A percentile compares a stretch with the other conserved stretches of the same genome.
Conservation (phyloP, 2,888 invertebrate species). For the Octodonta nipae region DNA sequence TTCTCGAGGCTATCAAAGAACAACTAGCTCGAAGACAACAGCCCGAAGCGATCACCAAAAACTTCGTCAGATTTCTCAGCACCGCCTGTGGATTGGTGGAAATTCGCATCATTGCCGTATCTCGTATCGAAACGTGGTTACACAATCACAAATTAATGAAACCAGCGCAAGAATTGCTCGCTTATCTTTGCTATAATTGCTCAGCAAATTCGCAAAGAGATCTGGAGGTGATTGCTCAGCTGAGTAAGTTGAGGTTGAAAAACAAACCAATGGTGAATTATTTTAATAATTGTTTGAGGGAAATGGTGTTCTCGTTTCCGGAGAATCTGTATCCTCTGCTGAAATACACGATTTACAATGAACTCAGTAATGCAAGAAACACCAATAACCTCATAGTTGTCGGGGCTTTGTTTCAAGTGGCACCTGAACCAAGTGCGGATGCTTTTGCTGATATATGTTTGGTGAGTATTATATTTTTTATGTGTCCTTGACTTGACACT, state of each 20-base stretch:
- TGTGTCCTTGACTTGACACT: no score
- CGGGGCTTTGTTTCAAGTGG: constrained; percentile 73
- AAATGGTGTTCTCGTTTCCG: constrained; percentile 73
- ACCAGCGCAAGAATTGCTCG: constrained; percentile 80
- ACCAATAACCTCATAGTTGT: constrained; percentile 91
- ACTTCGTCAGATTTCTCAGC: constrained; percentile 73
- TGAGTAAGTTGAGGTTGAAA: constrained; percentile 84
- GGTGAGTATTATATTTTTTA: constrained; percentile 30
- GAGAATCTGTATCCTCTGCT: constrained; percentile 74
- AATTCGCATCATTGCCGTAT: constrained; percentile 64
- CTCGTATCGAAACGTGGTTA: constrained; percentile 82
- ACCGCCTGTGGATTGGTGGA: constrained; percentile 78
- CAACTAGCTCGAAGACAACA: constrained; percentile 74
- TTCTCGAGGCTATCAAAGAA: constrained; percentile 77
- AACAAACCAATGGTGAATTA: constrained; percentile 84
- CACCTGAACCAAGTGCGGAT: constrained; percentile 68
- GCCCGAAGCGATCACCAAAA: constrained; percentile 75
- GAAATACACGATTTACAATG: constrained; percentile 88
- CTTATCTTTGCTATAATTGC: constrained; percentile 84
- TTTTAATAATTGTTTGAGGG: constrained; percentile 76
- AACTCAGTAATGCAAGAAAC: constrained; percentile 80
- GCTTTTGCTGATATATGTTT: constrained; percentile 72
- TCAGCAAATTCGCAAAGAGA: constrained; percentile 53
- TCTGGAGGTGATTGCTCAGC: constrained; percentile 56
- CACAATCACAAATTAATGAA: constrained; percentile 90